These are phyloP conservation scores for Tyrophagus putrescentiae DNA, from an alignment of 1,140 invertebrate species.

Conservation along the genomic window DNA sequence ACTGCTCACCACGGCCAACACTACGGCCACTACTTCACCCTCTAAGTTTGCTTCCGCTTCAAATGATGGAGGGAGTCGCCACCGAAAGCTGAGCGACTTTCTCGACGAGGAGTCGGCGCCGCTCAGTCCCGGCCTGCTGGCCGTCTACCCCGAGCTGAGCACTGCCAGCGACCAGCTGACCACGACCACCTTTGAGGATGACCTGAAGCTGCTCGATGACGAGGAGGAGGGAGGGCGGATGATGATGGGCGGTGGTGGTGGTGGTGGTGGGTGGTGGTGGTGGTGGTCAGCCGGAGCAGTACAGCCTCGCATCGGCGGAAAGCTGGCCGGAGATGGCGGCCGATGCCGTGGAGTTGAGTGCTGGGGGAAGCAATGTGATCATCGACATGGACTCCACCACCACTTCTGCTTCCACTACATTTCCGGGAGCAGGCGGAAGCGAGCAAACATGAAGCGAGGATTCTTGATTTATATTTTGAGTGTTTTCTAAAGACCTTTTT, in stretches of 20 bases:
- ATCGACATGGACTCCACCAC: no score
- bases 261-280: background rate
- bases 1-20: background rate
- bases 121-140: constrained; percentile 19
- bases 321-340: no score
- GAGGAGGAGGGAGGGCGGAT: background rate
- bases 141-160: constrained; percentile 22
- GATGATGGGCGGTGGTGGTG: background rate
- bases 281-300: background rate
- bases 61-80: background rate
- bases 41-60: background rate
- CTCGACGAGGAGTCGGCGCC: constrained; percentile 23
- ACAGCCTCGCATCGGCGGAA: constrained; percentile 5
- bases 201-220: background rate
- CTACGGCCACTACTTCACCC: background rate
- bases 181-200: background rate
- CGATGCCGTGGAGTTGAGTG: no score
- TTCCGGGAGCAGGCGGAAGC: no score
- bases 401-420: no score
- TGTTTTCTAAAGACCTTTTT: no score
- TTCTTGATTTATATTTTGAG: no score
- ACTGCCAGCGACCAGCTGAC: background rate
- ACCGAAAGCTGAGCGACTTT: constrained; percentile 22
- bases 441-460: no score
- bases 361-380: no score